These are phyloP conservation scores for Sminthurinus signatus DNA, from an alignment of 1,140 invertebrate species.

Conservation along the genomic window DNA sequence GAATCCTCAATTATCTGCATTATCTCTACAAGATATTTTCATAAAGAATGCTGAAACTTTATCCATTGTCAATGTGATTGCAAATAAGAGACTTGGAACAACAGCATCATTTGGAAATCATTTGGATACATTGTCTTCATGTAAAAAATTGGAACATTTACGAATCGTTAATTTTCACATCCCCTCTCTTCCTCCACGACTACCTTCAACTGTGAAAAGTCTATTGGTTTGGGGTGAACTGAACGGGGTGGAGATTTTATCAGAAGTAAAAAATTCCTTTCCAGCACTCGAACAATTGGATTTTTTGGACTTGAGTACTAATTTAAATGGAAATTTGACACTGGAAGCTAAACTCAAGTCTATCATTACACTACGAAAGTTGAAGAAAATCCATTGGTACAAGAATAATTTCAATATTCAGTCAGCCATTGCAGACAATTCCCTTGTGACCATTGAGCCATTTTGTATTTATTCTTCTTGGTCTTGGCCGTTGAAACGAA, in stretches of 20 bases:
- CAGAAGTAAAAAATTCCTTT: not conserved
- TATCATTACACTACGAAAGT: not conserved
- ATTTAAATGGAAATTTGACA: not conserved
- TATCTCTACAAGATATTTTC: not conserved
- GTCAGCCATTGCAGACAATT: not conserved
- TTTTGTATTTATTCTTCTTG: not conserved
- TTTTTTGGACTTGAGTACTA: not conserved
- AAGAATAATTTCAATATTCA: not conserved
- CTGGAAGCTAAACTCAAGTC: not conserved
- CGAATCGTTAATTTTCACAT: slow-evolving; percentile 2
- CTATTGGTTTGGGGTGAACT: not conserved
- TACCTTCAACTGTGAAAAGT: not conserved
- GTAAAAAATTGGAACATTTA: not conserved
- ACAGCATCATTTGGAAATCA: not conserved
- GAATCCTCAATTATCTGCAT: not conserved
- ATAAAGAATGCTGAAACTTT: not conserved
- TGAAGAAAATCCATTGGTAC: slow-evolving; percentile 1
- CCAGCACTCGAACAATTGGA: not conserved
- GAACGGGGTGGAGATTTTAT: not conserved
- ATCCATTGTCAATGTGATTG: not conserved
- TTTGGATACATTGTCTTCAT: not conserved
- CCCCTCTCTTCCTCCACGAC: not conserved
- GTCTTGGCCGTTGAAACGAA: slow-evolving; percentile 3
- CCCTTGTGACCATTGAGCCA: not conserved
- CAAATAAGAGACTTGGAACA: not conserved